Conservation (phyloP, 2,888 invertebrate species). For the Biston stratarius region DNA sequence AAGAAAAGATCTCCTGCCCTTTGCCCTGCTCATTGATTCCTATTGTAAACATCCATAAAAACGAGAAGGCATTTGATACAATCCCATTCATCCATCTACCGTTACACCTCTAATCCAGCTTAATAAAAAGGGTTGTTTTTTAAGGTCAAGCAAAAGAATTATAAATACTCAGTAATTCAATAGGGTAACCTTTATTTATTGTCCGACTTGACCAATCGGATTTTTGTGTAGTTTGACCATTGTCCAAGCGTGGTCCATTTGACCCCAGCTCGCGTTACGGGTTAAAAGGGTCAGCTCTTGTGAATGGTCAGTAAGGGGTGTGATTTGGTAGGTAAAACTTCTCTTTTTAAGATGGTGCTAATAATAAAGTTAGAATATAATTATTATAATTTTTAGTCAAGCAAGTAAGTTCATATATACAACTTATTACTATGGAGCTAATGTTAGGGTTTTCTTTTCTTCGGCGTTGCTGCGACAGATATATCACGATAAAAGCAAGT, state of each 20-base stretch:
- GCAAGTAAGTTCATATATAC: background rate
- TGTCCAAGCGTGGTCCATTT: conserved; percentile 77
- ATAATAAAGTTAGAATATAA: conserved; percentile 5
- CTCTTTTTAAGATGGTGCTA: conserved; percentile 17
- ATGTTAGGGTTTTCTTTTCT: too few relatives aligned
- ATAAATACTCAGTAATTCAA: conserved; percentile 55
- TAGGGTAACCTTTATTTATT: conserved; percentile 68
- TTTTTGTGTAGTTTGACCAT: conserved; percentile 68
- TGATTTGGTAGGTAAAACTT: conserved; percentile 32
- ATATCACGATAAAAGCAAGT: too few relatives aligned
- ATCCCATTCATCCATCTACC: conserved; percentile 49
- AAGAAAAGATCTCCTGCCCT: conserved; percentile 31
- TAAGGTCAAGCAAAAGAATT: conserved; percentile 61
- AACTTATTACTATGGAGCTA: too few relatives aligned
- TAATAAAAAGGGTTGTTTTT: conserved; percentile 57
- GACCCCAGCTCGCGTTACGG: conserved; percentile 76
- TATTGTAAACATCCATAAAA: conserved; percentile 52
- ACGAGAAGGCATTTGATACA: conserved; percentile 40
- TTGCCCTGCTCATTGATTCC: conserved; percentile 36
- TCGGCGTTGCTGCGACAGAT: too few relatives aligned
- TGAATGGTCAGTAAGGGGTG: conserved; percentile 51
- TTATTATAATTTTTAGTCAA: background rate
- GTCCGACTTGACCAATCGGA: conserved; percentile 70
- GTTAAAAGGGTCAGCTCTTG: conserved; percentile 69
- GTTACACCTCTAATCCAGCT: conserved; percentile 71